These are phyloP conservation scores for Notothenia coriiceps DNA, from an alignment of 2,113 vertebrate genomes.

Conservation along the genomic window DNA sequence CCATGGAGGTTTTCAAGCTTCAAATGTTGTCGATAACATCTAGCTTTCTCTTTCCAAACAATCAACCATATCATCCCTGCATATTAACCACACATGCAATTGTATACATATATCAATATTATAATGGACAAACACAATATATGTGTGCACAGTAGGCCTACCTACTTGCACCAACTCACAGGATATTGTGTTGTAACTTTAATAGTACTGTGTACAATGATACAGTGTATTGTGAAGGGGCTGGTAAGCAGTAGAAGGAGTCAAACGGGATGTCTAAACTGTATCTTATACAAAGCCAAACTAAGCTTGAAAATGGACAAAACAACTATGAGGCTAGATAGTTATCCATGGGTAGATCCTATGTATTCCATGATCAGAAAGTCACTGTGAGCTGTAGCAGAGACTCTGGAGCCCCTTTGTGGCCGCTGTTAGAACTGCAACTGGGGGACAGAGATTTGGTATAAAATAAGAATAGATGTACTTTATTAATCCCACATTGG, in stretches of 20 bases:
- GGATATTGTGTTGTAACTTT: not conserved
- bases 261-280: too few species aligned
- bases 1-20: too few species aligned
- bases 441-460: not conserved
- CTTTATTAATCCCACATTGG: too few species aligned
- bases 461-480: not conserved
- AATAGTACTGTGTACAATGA: not conserved
- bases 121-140: not conserved
- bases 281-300: too few species aligned
- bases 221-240: too few species aligned
- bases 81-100: not conserved
- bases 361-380: not conserved
- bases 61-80: not conserved
- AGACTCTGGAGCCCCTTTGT: slow-evolving; percentile 4
- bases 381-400: too few species aligned
- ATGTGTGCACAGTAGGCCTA: not conserved
- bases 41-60: not conserved
- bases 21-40: too few species aligned
- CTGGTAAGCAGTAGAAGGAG: too few species aligned
- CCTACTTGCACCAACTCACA: not conserved
- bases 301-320: not conserved
- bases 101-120: not conserved
- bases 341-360: too few species aligned
- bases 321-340: too few species aligned
- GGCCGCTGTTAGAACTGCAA: not conserved